A percentile compares a stretch with the other conserved stretches of the same genome.
Conservation (phyloP, 2,797 vertebrate genomes). For the Fringilla coelebs region DNA sequence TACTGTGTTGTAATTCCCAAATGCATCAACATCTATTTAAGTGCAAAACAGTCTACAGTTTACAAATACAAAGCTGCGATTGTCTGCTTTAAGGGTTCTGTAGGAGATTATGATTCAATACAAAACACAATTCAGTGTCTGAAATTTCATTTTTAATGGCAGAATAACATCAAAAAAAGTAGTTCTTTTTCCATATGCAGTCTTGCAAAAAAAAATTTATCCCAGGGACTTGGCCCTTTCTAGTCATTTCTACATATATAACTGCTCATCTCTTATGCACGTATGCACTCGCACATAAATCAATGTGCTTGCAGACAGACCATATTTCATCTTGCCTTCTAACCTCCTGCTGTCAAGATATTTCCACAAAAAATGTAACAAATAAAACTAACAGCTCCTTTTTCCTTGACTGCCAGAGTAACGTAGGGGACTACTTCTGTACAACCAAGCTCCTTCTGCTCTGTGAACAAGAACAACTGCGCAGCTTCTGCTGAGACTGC, state of each 20-base stretch:
- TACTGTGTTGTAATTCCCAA: conserved; percentile 32
- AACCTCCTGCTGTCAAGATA: conserved; percentile 48
- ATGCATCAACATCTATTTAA: conserved; percentile 48
- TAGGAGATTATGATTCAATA: conserved; percentile 32
- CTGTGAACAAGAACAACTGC: not conserved
- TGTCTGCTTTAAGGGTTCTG: conserved; percentile 10
- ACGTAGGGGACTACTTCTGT: not conserved
- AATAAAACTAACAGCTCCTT: conserved; percentile 42
- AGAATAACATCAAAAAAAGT: conserved; percentile 52
- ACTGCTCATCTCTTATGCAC: conserved; percentile 33
- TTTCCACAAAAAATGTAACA: conserved; percentile 17
- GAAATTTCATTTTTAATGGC: conserved; percentile 53
- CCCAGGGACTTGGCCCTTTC: conserved; percentile 15
- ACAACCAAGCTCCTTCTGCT: not conserved
- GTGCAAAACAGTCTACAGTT: conserved; percentile 41
- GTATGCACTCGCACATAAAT: conserved; percentile 23
- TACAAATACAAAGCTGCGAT: not conserved
- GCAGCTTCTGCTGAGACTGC: not conserved
- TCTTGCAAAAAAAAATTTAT: not conserved
- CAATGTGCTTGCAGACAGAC: conserved; percentile 30
- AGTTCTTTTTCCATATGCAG: conserved; percentile 13
- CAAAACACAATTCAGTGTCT: conserved; percentile 27
- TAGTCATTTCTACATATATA: not conserved
- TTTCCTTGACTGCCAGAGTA: not conserved
- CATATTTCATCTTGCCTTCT: conserved; percentile 54